These are phyloP conservation scores for Mustela nigripes DNA, from an alignment of 2,113 vertebrate species.

Conservation along the genomic window DNA sequence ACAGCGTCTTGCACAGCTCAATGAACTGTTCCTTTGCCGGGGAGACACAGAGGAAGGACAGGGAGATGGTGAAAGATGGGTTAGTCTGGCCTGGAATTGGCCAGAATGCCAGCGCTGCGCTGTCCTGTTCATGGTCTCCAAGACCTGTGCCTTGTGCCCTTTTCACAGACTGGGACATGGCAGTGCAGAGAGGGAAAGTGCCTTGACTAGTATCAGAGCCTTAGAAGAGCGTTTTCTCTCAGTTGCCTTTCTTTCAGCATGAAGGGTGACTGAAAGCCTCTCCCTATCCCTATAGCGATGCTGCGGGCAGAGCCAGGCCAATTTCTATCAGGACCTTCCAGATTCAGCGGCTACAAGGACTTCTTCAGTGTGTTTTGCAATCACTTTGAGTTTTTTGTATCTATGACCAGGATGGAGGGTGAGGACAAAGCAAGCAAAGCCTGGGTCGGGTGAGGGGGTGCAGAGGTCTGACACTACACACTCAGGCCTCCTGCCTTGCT, in stretches of 20 bases:
- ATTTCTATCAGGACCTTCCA: neutral
- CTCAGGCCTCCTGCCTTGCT: neutral
- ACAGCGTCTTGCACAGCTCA: conserved; percentile 97
- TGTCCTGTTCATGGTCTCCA: neutral
- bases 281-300: neutral
- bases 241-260: neutral
- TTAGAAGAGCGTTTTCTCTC: neutral
- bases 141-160: neutral
- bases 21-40: conserved; percentile 96
- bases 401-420: neutral
- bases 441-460: neutral
- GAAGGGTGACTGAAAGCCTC: too few relatives aligned
- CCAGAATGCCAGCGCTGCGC: neutral
- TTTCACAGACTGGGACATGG: neutral
- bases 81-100: neutral
- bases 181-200: neutral
- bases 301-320: neutral
- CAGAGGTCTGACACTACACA: neutral
- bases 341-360: neutral
- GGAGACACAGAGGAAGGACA: neutral
- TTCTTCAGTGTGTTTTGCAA: neutral
- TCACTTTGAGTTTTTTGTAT: neutral
- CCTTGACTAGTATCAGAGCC: neutral
- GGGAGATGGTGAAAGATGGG: neutral
- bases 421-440: neutral